Conservation (phyloP, 1,140 invertebrate species). For the Hyles vespertilio region DNA sequence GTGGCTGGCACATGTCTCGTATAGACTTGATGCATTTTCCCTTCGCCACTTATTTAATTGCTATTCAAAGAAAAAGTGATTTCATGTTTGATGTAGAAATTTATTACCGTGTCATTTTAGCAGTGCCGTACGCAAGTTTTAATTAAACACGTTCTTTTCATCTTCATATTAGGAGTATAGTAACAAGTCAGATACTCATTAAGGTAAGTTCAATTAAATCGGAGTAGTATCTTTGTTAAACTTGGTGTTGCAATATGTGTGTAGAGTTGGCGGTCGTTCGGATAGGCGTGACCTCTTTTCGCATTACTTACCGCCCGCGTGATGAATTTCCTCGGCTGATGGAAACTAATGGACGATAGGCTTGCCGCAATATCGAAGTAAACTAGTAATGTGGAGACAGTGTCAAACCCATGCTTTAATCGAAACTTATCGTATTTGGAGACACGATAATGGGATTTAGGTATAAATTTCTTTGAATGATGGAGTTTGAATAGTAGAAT, state of each 20-base stretch:
- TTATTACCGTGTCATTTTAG: background rate
- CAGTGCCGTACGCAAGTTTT: background rate
- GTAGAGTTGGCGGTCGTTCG: background rate
- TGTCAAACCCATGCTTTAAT: conserved; percentile 1
- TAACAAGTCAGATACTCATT: no score
- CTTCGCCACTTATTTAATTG: background rate
- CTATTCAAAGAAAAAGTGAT: background rate
- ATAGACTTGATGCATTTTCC: conserved; percentile 11
- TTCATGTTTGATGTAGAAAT: background rate
- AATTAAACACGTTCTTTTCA: background rate
- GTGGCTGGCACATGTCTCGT: conserved; percentile 18
- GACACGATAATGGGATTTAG: background rate
- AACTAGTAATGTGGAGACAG: conserved; percentile 18
- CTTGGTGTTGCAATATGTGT: conserved; percentile 11
- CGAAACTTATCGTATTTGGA: background rate
- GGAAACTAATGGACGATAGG: conserved; percentile 21
- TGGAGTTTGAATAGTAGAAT: no score
- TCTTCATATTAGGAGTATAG: background rate
- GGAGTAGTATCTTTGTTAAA: no score
- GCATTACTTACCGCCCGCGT: conserved; percentile 22
- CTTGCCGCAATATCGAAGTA: conserved; percentile 14
- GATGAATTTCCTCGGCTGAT: conserved; percentile 27
- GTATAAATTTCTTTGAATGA: no score
- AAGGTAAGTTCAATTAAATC: no score
- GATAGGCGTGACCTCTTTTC: conserved; percentile 13